phyloP scores from a whole-genome alignment of 2,797 vertebrate species.

The Menidia menidia region DNA sequence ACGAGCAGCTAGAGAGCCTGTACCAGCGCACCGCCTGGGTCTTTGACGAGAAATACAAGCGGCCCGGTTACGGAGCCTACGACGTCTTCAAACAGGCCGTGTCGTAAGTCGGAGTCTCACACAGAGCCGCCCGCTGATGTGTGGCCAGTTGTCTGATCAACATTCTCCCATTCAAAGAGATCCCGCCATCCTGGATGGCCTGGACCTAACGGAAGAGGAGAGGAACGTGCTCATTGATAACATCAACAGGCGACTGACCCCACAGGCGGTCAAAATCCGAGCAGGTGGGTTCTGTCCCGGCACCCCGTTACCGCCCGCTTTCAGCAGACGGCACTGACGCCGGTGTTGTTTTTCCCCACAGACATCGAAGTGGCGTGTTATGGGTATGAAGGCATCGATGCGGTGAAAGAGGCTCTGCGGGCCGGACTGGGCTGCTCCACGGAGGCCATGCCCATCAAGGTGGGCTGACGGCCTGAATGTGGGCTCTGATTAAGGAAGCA shows the following conservation, averaged over 20 bases:
- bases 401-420: conserved; percentile 95
- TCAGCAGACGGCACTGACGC: too few relatives aligned
- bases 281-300: conserved; percentile 75
- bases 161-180: conserved; percentile 81
- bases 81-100: conserved; percentile 99
- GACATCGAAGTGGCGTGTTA: conserved; percentile 99
- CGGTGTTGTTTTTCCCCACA: conserved; percentile 47
- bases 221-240: conserved; percentile 93
- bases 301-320: not conserved
- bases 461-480: conserved; percentile 41
- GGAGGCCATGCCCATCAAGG: conserved; percentile 98
- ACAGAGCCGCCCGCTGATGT: not conserved
- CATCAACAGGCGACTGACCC: conserved; percentile 97
- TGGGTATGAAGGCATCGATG: conserved; percentile 98
- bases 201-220: conserved; percentile 95
- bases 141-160: not conserved
- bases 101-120: conserved; percentile 87
- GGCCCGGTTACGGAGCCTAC: conserved; percentile 98
- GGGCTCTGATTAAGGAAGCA: too few relatives aligned
- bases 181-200: conserved; percentile 91
- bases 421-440: conserved; percentile 96
- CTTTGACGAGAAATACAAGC: conserved; percentile 98
- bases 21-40: conserved; percentile 99
- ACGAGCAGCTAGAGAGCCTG: conserved; percentile 96
- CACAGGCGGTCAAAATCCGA: conserved; percentile 98